These are phyloP conservation scores for Phania funesta DNA, from an alignment of 2,888 invertebrate genomes.

Conservation along the genomic window DNA sequence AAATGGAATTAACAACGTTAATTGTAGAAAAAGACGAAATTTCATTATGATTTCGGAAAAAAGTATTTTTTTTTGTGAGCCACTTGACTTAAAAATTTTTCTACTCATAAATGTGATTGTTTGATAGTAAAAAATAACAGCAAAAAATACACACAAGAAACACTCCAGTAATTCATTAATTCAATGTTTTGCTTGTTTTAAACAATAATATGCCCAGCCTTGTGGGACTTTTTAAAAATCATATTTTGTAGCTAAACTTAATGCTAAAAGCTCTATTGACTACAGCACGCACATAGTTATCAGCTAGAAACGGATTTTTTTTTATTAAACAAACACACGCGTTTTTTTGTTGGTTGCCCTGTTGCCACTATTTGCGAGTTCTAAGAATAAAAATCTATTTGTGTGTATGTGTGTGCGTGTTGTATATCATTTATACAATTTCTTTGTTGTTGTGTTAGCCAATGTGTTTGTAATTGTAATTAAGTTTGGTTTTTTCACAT, in stretches of 20 bases:
- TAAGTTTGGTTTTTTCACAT: not conserved
- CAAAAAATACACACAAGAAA: not conserved
- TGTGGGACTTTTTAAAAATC: not conserved
- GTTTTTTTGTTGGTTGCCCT: too few species aligned
- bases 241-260: not conserved
- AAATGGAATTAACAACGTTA: constrained; percentile 3
- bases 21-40: too few species aligned
- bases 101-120: not conserved
- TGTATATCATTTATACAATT: not conserved
- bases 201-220: not conserved
- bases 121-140: not conserved
- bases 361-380: not conserved
- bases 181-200: constrained; percentile 3
- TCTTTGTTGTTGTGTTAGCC: not conserved
- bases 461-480: not conserved
- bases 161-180: not conserved
- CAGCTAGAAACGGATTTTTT: too few species aligned
- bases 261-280: not conserved
- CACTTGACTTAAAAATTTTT: too few species aligned
- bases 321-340: too few species aligned
- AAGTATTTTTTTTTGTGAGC: too few species aligned
- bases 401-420: not conserved
- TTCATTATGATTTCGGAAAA: too few species aligned
- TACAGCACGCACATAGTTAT: too few species aligned
- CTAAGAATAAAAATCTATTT: not conserved